Percentiles rank a stretch among this genome's conserved stretches.
phyloP scores from a whole-genome alignment of 1,140 invertebrate genomes.

The Dreissena rostriformis region DNA sequence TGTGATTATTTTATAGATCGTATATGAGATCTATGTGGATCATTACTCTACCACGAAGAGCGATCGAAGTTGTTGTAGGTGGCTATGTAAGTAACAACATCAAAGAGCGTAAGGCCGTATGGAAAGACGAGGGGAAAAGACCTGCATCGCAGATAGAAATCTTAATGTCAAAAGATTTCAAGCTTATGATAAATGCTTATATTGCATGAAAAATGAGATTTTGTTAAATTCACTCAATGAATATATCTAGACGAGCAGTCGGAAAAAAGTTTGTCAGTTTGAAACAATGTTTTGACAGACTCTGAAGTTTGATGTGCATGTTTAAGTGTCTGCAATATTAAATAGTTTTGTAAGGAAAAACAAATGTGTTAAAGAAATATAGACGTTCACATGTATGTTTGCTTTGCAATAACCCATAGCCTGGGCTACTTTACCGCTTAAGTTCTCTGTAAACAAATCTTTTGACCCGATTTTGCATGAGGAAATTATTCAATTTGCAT shows the following conservation, averaged over 20 bases:
- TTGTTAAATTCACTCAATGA: background rate
- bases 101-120: slow-evolving; percentile 38
- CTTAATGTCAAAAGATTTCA: slow-evolving; percentile 47
- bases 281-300: too few species aligned
- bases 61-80: slow-evolving; percentile 52
- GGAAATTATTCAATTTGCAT: slow-evolving; percentile 13
- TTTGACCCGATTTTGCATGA: background rate
- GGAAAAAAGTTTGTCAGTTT: too few species aligned
- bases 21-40: slow-evolving; percentile 46
- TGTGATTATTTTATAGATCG: slow-evolving; percentile 36
- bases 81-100: slow-evolving; percentile 49
- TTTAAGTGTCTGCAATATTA: too few species aligned
- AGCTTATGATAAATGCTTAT: slow-evolving; percentile 53
- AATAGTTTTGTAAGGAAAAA: too few species aligned
- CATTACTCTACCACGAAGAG: slow-evolving; percentile 50
- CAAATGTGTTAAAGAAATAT: too few species aligned
- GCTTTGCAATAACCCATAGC: too few species aligned
- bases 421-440: background rate
- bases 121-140: slow-evolving; percentile 45
- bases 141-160: slow-evolving; percentile 41
- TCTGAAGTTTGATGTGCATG: too few species aligned
- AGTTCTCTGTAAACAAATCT: background rate
- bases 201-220: slow-evolving; percentile 56
- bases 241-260: too few species aligned
- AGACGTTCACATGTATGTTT: too few species aligned